Conservation (phyloP, 2,797 vertebrate species). For the Dendrocincla tyrannina region DNA sequence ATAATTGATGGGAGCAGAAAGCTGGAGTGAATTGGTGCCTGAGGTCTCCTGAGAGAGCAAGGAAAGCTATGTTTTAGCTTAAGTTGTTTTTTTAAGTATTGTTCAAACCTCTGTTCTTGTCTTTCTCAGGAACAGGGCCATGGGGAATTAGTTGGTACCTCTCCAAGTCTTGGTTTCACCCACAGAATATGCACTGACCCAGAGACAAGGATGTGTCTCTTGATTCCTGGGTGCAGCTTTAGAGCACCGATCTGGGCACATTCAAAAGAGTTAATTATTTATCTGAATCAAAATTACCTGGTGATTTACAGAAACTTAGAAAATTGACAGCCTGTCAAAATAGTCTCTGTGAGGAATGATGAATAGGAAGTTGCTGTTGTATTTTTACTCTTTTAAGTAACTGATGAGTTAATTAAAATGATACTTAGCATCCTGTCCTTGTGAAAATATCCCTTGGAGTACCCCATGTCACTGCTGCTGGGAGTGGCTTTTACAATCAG, state of each 20-base stretch:
- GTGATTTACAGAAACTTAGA: not conserved
- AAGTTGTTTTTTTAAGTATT: not conserved
- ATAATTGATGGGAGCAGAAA: not conserved
- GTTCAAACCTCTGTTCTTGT: not conserved
- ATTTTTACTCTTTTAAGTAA: not conserved
- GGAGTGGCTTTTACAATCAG: not conserved
- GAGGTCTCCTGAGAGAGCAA: not conserved
- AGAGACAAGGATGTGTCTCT: not conserved
- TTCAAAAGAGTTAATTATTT: not conserved
- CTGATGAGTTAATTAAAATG: not conserved
- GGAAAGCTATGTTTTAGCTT: not conserved
- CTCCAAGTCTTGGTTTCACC: not conserved
- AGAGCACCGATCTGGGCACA: rapidly evolving
- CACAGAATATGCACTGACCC: not conserved
- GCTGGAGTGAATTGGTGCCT: not conserved
- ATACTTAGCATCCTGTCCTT: not conserved
- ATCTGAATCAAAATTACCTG: not conserved
- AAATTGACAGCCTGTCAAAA: not conserved
- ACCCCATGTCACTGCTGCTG: not conserved
- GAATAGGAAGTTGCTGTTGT: not conserved
- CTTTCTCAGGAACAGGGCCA: not conserved
- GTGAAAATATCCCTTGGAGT: not conserved
- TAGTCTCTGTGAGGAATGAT: not conserved
- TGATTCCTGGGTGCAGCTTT: not conserved
- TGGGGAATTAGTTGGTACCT: not conserved